Evolutionary conservation across 2,113 vertebrate genomes (phyloP), one percentile per base, ranked within the genome.

Genomic region (Lophura nycthemera): DNA sequence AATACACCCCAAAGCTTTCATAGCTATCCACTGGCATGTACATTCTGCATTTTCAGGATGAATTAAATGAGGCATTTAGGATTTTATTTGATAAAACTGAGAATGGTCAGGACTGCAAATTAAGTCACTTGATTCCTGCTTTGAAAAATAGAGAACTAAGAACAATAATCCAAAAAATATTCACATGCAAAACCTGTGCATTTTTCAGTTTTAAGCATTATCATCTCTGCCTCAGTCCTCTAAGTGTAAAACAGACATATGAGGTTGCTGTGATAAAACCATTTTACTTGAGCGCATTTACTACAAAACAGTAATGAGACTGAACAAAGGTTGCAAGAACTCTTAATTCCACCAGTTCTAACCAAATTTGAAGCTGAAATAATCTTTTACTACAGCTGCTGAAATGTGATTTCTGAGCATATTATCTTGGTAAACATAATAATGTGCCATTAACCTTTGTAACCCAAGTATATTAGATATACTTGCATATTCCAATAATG

Each of bases 161-260:
- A 13, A 13, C 52, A 60, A 56, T 0, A 32, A 19, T 13, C n/a
- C 36, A 48, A 82, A 40, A 0, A 10, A 38, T 9, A 3, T 30
- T 34, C 5, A 73, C 4, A 66, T 11, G 25, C 0, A 15, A 48
- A 74, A 30, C 3, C 2, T 9, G 36, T 1, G 6, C 4, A 69
- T 67, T 69, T 77, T 56, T 50, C 7, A 22, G 32, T 59, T 30
- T 66, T n/a, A 70, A 88, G 11, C 7, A 7, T 29, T 73, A 65
- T 22, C 3, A 67, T 10, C 3, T 8, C 27, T 72, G 25, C 4
- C 19, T 61, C 70, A 8, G 7, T 69, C 56, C 86, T 45, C 25
- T 42, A 7, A 14, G 7, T 0, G 0, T 38, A 24, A 81, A 91
- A 69, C 6, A 69, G 38, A 7, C 8, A 75, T 16, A 61, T 2